Evolutionary conservation across 2,888 invertebrate species (phyloP), one percentile per base, ranked within the genome.

Genomic region (Nezara viridula): DNA sequence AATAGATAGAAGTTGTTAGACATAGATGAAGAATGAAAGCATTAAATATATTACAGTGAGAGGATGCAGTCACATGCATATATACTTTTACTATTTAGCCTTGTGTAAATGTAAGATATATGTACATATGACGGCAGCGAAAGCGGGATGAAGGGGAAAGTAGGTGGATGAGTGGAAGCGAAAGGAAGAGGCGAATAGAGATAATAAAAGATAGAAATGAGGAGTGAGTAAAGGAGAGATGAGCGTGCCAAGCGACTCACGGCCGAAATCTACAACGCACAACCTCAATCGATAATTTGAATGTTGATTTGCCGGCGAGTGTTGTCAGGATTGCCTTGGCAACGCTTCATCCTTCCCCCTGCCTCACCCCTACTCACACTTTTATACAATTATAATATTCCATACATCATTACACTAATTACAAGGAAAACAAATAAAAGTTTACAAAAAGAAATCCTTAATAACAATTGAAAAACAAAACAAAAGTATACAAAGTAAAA

Each of bases 331-430:
- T 86, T 86, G 86, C 86, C 86, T 55, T 37, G 86, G 86, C 86
- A 86, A 86, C 86, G 86, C 86, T 52, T 86, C 86, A 86, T 86
- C 86, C 86, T 86, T 86, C 60, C 86, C 86, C 86, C 86, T 55
- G 55, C 55, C 86, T 86, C 86, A 55, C 86, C 86, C 55, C 86
- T 12, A 55, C 50, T 50, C 49, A 86, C 86, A 52, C 32, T 55
- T 86, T 86, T 60, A 52, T 86, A 86, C 37, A 86, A 44, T 47
- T 86, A 86, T 44, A 6, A 81, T 81, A 81, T 44, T n/a, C 27
- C 27, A 86, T 32, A 49, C 32, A 32, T n/a, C 27, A 86, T 27
- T 32, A 50, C 32, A 27, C 40, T 86, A 55, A 55, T 37, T 86
- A 86, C 86, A 86, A 14, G 4, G 44, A 52, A 60, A 52, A 86